A percentile compares a stretch with the other conserved stretches of the same genome.
These are phyloP conservation scores for Actinernus sp. DNA, from an alignment of 92 coral and sea anemone species.

Conservation along the genomic window DNA sequence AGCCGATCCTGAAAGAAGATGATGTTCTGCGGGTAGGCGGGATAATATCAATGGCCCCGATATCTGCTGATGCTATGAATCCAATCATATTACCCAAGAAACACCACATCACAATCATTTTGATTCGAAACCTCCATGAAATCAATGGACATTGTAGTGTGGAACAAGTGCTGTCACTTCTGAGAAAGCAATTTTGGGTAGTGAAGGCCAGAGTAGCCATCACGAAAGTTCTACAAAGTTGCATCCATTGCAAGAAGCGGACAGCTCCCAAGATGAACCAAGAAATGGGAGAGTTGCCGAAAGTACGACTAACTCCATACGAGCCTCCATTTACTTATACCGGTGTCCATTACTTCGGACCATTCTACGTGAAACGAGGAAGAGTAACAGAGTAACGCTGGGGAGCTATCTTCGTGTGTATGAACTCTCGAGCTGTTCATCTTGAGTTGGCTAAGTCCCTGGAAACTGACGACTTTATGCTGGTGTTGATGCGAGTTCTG, in stretches of 20 bases:
- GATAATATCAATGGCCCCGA: constrained; percentile 26
- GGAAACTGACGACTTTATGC: no score
- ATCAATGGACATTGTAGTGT: constrained; percentile 58
- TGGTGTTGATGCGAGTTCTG: no score
- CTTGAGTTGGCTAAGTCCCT: no score
- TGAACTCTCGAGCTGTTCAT: no score
- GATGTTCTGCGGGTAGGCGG: constrained; percentile 43
- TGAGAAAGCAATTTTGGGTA: constrained; percentile 72
- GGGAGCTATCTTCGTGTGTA: no score
- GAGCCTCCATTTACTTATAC: constrained; percentile 67
- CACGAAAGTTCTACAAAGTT: constrained; percentile 29
- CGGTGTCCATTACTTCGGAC: constrained; percentile 55
- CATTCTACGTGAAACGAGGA: constrained; percentile 7
- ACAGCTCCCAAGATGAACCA: constrained; percentile 42
- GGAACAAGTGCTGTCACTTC: constrained; percentile 55
- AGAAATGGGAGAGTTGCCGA: constrained; percentile 63
- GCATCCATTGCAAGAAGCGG: constrained; percentile 46
- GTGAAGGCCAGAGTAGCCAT: constrained; percentile 38
- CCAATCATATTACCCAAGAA: constrained; percentile 40
- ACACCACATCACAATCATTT: no score
- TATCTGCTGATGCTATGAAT: constrained; percentile 35
- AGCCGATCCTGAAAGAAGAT: constrained; percentile 38
- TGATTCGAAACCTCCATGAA: constrained; percentile 34
- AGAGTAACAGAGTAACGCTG: background rate
- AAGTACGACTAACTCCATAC: constrained; percentile 21